phyloP scores from a whole-genome alignment of 2,797 vertebrate species.

The Siniperca obscura region DNA sequence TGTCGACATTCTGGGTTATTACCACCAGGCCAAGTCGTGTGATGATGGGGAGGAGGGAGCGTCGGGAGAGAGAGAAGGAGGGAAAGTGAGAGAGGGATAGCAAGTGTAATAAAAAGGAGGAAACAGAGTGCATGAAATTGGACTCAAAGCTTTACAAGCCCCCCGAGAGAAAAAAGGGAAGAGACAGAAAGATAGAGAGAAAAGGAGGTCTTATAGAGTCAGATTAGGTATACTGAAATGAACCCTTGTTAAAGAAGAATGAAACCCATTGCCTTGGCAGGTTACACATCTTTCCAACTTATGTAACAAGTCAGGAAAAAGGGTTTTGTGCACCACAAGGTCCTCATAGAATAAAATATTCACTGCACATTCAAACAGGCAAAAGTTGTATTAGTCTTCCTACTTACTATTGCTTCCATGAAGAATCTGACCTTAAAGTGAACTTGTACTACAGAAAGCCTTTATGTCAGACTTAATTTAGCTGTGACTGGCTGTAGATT shows the following conservation, averaged over 20 bases:
- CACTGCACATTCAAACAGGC: conserved; percentile 20
- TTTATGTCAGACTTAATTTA: neutral
- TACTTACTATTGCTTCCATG: neutral
- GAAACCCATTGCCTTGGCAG: conserved; percentile 28
- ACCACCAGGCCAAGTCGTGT: conserved; percentile 48
- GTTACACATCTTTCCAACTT: conserved; percentile 42
- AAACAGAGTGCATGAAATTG: conserved; percentile 74
- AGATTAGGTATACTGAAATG: conserved; percentile 53
- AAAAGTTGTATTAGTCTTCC: neutral
- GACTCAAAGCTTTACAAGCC: conserved; percentile 69
- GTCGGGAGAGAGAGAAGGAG: neutral
- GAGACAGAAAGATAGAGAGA: conserved; percentile 31
- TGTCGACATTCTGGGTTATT: conserved; percentile 66
- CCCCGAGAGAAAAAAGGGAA: conserved; percentile 42
- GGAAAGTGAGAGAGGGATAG: conserved; percentile 12
- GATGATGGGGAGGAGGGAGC: conserved; percentile 36
- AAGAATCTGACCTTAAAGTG: conserved; percentile 5
- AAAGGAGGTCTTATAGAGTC: conserved; percentile 40
- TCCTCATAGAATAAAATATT: conserved; percentile 44
- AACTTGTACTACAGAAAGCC: neutral
- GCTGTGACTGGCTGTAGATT: neutral
- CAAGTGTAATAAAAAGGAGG: conserved; percentile 60
- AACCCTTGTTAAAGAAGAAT: conserved; percentile 59
- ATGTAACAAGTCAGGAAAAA: conserved; percentile 36
- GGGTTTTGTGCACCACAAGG: conserved; percentile 7